Percentiles rank a stretch among this genome's conserved stretches.
phyloP scores from a whole-genome alignment of 2,888 invertebrate species.

The Hypolimnas misippus region DNA sequence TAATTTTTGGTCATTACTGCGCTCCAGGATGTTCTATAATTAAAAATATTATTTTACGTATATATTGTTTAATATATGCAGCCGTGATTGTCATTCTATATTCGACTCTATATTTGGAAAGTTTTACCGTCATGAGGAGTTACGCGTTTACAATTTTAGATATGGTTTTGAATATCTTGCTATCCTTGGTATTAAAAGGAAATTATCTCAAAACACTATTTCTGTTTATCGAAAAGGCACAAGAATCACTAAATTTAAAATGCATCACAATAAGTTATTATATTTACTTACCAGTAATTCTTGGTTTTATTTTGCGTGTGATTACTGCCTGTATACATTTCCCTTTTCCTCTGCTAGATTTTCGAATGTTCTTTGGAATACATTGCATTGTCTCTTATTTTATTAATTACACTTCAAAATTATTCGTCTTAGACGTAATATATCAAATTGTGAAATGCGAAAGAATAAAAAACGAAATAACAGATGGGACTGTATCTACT shows the following conservation, averaged over 20 bases:
- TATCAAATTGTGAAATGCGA: conserved; percentile 12
- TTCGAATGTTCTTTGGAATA: not conserved
- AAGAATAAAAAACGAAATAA: conserved; percentile 13
- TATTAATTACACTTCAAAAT: conserved; percentile 12
- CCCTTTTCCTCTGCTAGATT: no score
- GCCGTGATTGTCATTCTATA: no score
- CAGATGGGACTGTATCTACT: not conserved
- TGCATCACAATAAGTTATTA: no score
- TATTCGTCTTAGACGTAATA: conserved; percentile 16
- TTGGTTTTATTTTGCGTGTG: not conserved
- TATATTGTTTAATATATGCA: conserved; percentile 3
- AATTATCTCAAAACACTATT: no score
- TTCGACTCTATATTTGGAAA: no score
- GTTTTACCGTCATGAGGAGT: no score
- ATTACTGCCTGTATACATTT: not conserved
- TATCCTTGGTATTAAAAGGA: no score
- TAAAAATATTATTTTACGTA: not conserved
- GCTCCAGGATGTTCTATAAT: not conserved
- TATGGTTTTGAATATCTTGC: no score
- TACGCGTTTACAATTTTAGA: no score
- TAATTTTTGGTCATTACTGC: not conserved
- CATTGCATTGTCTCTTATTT: not conserved
- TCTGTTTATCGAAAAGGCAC: no score
- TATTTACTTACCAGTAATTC: no score
- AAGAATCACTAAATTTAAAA: no score